Evolutionary conservation across 2,797 vertebrate species (phyloP).

Genomic region (Peromyscus nudipes): DNA sequence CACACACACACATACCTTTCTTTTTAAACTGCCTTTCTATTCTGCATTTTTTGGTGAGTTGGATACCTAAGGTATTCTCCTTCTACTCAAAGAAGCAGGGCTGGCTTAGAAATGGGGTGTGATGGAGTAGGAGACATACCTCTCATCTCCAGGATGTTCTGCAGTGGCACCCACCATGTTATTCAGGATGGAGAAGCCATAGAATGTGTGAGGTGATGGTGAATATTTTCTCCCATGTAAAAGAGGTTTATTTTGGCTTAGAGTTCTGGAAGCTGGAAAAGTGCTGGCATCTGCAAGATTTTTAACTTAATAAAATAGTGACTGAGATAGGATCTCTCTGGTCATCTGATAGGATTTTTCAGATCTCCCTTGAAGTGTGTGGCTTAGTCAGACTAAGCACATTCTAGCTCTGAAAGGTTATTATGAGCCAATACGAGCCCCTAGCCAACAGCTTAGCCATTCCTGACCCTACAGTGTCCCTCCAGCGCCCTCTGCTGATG

Average conservation of each 20-base stretch:
- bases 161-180: neutral
- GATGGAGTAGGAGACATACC: neutral
- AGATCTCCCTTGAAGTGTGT: neutral
- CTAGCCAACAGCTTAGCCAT: neutral
- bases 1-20: neutral
- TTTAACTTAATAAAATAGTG: conserved; percentile 10
- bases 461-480: neutral
- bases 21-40: neutral
- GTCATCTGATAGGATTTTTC: neutral
- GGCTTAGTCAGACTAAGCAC: neutral
- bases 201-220: neutral
- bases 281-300: neutral
- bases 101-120: neutral
- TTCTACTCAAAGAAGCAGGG: neutral
- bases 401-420: neutral
- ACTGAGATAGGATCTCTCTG: neutral
- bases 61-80: neutral
- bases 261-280: neutral
- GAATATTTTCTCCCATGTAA: neutral
- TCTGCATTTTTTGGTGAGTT: neutral
- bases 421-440: neutral
- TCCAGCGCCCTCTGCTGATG: conserved; percentile 49
- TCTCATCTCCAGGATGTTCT: neutral
- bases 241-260: neutral
- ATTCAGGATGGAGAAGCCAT: neutral